phyloP scores from a whole-genome alignment of 2,888 invertebrate species.

The Suillia variegata region DNA sequence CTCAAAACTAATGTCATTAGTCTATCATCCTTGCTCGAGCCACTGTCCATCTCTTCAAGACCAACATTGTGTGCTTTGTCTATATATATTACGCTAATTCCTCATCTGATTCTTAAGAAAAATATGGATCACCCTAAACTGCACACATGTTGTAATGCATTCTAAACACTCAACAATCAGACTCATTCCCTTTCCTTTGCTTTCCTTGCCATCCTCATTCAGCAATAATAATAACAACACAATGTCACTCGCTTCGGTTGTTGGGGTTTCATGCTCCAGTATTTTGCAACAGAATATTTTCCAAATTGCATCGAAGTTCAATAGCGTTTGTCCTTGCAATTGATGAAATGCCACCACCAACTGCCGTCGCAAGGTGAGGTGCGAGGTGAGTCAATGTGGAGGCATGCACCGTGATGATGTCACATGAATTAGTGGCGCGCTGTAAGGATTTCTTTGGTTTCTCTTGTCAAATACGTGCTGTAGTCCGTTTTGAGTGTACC shows the following conservation, averaged over 20 bases:
- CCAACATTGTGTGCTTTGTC: too few species aligned
- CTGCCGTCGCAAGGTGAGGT: not conserved
- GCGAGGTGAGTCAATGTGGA: constrained; percentile 3
- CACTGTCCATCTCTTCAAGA: too few species aligned
- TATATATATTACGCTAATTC: too few species aligned
- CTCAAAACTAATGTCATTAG: too few species aligned
- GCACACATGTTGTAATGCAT: too few species aligned
- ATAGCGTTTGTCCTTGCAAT: constrained; percentile 8
- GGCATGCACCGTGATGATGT: not conserved
- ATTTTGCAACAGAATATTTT: constrained; percentile 20
- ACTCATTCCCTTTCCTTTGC: not conserved
- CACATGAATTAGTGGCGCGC: not conserved
- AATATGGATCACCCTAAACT: too few species aligned
- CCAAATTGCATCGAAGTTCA: constrained; percentile 25
- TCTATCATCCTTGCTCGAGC: too few species aligned
- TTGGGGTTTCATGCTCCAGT: constrained; percentile 15
- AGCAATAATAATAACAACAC: constrained; percentile 19
- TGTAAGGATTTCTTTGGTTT: not conserved
- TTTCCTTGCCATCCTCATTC: not conserved
- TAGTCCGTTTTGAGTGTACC: too few species aligned
- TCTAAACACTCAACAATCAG: too few species aligned
- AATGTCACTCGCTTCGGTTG: constrained; percentile 24
- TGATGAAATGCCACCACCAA: constrained; percentile 4
- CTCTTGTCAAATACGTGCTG: not conserved
- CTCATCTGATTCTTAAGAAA: too few species aligned